phyloP scores from a whole-genome alignment of 2,113 vertebrate genomes.

The Porphyrio hochstetteri region DNA sequence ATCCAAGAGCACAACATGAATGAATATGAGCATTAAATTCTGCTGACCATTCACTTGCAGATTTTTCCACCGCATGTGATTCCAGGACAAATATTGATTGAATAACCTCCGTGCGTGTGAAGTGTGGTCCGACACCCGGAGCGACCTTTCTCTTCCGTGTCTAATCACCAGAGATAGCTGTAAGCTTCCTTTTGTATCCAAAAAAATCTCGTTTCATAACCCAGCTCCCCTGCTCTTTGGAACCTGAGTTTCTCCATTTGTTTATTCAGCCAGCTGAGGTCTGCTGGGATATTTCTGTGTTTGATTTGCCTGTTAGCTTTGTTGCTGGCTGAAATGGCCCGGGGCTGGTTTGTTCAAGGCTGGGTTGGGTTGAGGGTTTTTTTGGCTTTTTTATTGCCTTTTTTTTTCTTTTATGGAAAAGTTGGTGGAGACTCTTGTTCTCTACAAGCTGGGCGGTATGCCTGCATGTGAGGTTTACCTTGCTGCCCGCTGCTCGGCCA shows the following conservation, averaged over 20 bases:
- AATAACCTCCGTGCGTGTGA: neutral
- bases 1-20: constrained; percentile 24
- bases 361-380: too few relatives aligned
- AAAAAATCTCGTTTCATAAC: constrained; percentile 43
- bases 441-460: rapidly evolving
- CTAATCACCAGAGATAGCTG: constrained; percentile 18
- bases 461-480: neutral
- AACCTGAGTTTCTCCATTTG: constrained; percentile 11
- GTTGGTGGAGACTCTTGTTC: neutral
- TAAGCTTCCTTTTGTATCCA: constrained; percentile 54
- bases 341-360: neutral
- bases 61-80: neutral
- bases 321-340: neutral
- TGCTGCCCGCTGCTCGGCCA: neutral
- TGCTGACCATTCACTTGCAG: constrained; percentile 38
- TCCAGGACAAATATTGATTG: constrained; percentile 59
- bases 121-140: constrained; percentile 26
- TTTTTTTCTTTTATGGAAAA: neutral
- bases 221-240: constrained; percentile 40
- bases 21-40: constrained; percentile 1
- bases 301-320: constrained; percentile 46
- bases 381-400: neutral
- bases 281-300: constrained; percentile 52
- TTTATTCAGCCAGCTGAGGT: constrained; percentile 41
- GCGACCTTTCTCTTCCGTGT: constrained; percentile 14